Evolutionary conservation across 2,888 invertebrate genomes (phyloP).

Genomic region (Belgica antarctica): DNA sequence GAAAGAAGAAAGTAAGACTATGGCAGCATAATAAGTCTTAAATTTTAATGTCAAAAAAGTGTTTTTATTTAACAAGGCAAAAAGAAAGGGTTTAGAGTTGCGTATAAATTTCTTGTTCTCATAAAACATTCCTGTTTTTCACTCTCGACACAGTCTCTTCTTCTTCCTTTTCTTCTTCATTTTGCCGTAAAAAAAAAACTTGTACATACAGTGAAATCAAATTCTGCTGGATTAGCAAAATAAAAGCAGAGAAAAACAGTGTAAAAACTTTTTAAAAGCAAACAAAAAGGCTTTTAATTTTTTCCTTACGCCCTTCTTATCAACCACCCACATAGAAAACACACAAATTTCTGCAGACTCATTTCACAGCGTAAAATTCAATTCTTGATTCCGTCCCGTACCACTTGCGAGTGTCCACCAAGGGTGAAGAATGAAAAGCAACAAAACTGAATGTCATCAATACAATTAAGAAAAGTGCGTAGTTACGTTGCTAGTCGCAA

Average conservation of each 20-base stretch:
- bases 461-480: too few relatives aligned
- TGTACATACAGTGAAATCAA: background rate
- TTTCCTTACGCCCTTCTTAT: background rate
- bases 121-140: background rate
- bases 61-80: slow-evolving; percentile 1
- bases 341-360: slow-evolving; percentile 17
- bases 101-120: background rate
- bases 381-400: background rate
- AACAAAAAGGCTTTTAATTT: slow-evolving; percentile 17
- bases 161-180: too few relatives aligned
- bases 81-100: background rate
- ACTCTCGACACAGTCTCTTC: too few relatives aligned
- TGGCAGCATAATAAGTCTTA: background rate
- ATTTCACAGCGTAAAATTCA: background rate
- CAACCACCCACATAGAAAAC: background rate
- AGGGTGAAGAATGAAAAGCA: background rate
- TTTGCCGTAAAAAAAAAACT: too few relatives aligned
- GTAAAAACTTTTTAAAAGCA: background rate
- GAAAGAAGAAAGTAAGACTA: slow-evolving; percentile 2
- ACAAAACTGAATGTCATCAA: background rate
- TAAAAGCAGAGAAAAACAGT: background rate
- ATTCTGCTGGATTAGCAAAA: slow-evolving; percentile 9
- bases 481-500: too few relatives aligned
- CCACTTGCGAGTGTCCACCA: background rate
- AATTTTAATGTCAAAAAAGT: slow-evolving; percentile 17